Conservation (phyloP, 2,888 invertebrate species). For the Athalia rosae region DNA sequence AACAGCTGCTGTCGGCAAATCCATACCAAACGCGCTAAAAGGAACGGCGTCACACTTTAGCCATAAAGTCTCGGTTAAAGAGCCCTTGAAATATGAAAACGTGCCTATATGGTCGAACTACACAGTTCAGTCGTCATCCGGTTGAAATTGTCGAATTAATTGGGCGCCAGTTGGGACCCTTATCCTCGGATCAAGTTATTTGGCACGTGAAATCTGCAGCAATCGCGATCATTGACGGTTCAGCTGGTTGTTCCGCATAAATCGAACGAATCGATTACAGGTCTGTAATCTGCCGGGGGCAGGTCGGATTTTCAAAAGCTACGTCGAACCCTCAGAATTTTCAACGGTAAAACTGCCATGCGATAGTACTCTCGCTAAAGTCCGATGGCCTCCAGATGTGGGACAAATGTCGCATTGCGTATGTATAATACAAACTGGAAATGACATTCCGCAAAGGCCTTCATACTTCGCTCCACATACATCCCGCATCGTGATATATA, state of each 20-base stretch:
- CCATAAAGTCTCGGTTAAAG: slow-evolving; percentile 36
- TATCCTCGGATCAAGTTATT: no score
- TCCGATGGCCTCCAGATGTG: slow-evolving; percentile 2
- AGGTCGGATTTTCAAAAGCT: no score
- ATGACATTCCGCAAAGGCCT: neutral
- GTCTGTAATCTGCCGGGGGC: no score
- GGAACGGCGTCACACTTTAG: slow-evolving; percentile 7
- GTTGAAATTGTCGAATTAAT: slow-evolving; percentile 14
- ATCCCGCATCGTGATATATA: no score
- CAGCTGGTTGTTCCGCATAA: no score
- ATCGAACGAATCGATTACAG: no score
- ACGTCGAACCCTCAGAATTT: no score
- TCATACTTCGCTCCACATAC: neutral
- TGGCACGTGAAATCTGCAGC: no score
- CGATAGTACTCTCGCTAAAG: neutral
- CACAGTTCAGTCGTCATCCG: neutral
- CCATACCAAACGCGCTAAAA: neutral
- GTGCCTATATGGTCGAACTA: neutral
- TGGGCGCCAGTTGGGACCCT: neutral
- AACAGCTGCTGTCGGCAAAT: slow-evolving; percentile 22
- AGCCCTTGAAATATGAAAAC: slow-evolving; percentile 35
- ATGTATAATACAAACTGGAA: neutral
- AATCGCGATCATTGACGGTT: no score
- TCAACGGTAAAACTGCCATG: neutral
- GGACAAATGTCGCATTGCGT: neutral